phyloP scores from a whole-genome alignment of 1,140 invertebrate species.

The Harlomillsia oculata region DNA sequence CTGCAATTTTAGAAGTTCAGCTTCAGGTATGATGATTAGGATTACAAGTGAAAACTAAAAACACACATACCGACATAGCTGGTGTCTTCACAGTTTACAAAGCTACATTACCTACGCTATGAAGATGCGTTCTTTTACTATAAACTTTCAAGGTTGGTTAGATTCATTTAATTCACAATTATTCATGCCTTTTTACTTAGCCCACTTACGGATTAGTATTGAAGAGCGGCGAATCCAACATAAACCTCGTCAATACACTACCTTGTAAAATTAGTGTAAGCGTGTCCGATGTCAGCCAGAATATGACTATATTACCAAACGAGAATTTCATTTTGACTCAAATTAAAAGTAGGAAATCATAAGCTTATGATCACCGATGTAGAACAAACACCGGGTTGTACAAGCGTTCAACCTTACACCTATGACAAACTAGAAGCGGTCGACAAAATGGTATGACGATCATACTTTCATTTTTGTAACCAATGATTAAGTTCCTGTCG shows the following conservation, averaged over 20 bases:
- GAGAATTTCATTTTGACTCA: conserved; percentile 1
- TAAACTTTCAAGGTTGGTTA: too few species aligned
- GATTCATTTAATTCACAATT: background rate
- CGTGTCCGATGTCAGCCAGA: background rate
- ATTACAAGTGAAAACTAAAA: too few species aligned
- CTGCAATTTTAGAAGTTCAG: conserved; percentile 69
- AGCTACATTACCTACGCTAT: too few species aligned
- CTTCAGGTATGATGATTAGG: conserved; percentile 48
- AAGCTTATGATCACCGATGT: too few species aligned
- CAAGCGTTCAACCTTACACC: too few species aligned
- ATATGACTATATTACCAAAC: background rate
- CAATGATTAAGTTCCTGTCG: too few species aligned
- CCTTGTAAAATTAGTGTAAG: conserved; percentile 11
- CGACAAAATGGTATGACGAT: too few species aligned
- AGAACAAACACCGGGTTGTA: too few species aligned
- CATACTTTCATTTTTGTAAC: too few species aligned
- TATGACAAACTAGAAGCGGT: too few species aligned
- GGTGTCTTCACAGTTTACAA: too few species aligned
- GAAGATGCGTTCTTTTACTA: background rate
- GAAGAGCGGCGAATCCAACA: conserved; percentile 47
- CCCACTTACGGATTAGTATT: conserved; percentile 57
- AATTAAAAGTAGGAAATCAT: background rate
- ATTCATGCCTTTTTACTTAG: conserved; percentile 43
- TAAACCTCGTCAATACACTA: conserved; percentile 59
- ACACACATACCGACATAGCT: too few species aligned